Evolutionary conservation across 1,140 invertebrate genomes (phyloP).

Genomic region (Drosophila equinoxialis): DNA sequence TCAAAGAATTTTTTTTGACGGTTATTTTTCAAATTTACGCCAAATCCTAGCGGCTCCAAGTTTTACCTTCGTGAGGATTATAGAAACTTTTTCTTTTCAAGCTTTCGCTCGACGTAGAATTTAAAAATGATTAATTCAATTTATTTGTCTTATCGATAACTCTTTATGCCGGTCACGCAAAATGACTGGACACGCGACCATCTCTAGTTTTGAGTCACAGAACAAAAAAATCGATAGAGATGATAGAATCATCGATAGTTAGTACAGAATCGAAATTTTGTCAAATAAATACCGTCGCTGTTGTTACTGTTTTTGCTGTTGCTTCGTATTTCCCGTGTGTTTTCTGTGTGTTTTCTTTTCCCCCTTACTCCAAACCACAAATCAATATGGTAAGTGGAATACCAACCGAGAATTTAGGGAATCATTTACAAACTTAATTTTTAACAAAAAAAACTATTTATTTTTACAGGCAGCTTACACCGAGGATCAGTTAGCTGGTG

Average conservation of each 20-base stretch:
- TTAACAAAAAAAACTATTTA: slow-evolving; percentile 1
- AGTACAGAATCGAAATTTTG: not conserved
- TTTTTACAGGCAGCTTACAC: slow-evolving; percentile 91
- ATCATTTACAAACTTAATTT: not conserved
- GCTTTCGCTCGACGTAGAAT: too few species aligned
- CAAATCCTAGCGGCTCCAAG: too few species aligned
- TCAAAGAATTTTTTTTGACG: too few species aligned
- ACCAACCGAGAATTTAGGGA: not conserved
- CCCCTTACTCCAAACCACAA: slow-evolving; percentile 44
- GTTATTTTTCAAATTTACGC: too few species aligned
- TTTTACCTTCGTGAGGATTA: too few species aligned
- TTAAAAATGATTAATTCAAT: not conserved
- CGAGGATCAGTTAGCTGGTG: slow-evolving; percentile 95
- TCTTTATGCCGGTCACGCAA: too few species aligned
- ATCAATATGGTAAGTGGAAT: slow-evolving; percentile 67
- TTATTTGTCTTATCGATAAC: not conserved
- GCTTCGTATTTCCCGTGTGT: slow-evolving; percentile 64
- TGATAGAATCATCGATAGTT: not conserved
- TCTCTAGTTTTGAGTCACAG: too few species aligned
- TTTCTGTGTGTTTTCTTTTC: slow-evolving; percentile 58
- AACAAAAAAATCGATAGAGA: not conserved
- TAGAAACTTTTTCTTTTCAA: too few species aligned
- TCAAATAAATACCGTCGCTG: too few species aligned
- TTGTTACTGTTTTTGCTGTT: slow-evolving; percentile 32
- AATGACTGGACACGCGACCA: too few species aligned